These are phyloP conservation scores for Hormaphis cornu DNA, from an alignment of 1,140 invertebrate genomes.

Conservation along the genomic window DNA sequence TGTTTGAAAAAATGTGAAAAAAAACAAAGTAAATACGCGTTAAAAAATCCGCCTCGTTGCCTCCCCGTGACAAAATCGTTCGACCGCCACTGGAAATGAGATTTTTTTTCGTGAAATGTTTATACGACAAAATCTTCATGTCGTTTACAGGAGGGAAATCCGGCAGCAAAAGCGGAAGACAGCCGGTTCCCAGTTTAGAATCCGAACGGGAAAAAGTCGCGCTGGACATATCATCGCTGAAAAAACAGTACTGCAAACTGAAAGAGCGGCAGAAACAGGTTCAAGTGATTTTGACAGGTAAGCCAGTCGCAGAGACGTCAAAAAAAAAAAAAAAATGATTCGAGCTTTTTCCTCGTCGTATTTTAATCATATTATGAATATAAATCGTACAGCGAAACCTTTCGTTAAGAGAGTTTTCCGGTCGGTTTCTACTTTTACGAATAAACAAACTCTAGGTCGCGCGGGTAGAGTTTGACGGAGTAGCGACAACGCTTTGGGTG, in stretches of 20 bases:
- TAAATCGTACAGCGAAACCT: background rate
- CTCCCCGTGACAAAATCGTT: background rate
- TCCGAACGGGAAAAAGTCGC: conserved; percentile 60
- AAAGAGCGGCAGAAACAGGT: conserved; percentile 84
- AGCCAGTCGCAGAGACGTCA: conserved; percentile 6
- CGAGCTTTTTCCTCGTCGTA: background rate
- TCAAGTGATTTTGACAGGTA: conserved; percentile 68
- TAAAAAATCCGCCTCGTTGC: too few species aligned
- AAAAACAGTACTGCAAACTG: conserved; percentile 82
- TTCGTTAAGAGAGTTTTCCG: too few species aligned
- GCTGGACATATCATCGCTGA: conserved; percentile 80
- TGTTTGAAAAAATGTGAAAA: too few species aligned
- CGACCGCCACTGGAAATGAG: background rate
- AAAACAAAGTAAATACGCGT: too few species aligned
- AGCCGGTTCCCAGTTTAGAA: background rate
- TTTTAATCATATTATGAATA: background rate
- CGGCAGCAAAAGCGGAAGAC: background rate
- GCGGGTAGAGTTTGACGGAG: too few species aligned
- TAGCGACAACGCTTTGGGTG: too few species aligned
- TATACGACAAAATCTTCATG: background rate
- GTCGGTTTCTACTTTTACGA: too few species aligned
- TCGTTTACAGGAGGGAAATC: background rate
- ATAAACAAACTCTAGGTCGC: too few species aligned
- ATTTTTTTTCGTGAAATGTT: background rate
- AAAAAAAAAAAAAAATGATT: too few species aligned